Percentiles rank a stretch among this genome's conserved stretches.
Evolutionary conservation across 2,113 vertebrate genomes (phyloP).

Genomic region (Progne subis): DNA sequence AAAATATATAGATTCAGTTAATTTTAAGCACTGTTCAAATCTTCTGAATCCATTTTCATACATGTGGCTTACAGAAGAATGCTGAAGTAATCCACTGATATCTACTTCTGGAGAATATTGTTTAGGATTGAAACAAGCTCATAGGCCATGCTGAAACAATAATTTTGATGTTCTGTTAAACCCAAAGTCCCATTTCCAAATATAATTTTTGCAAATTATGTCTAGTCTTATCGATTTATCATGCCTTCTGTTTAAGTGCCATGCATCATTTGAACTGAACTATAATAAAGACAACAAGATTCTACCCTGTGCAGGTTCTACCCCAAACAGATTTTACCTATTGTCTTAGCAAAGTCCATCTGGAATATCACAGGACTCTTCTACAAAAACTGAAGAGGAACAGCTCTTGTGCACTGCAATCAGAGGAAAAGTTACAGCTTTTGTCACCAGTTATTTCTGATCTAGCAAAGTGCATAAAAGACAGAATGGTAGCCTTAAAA

Average conservation of each 20-base stretch:
- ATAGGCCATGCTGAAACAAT: background rate
- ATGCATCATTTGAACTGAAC: background rate
- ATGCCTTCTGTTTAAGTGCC: background rate
- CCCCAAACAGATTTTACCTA: background rate
- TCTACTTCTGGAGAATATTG: background rate
- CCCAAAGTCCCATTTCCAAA: background rate
- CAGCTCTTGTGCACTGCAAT: background rate
- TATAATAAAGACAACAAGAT: background rate
- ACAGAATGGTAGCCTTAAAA: background rate
- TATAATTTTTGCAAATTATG: background rate
- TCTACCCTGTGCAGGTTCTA: background rate
- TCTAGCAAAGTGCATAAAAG: background rate
- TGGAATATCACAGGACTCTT: background rate
- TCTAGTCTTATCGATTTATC: background rate
- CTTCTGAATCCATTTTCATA: background rate
- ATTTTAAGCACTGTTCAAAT: background rate
- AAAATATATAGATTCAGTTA: background rate
- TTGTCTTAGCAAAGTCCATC: background rate
- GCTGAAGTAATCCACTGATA: background rate
- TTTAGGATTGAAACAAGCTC: background rate
- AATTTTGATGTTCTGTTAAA: background rate
- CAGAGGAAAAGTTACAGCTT: background rate
- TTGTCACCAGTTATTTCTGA: background rate
- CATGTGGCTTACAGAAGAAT: background rate
- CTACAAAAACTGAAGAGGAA: background rate